Conservation (phyloP, 2,113 vertebrate genomes). For the Solea solea region DNA sequence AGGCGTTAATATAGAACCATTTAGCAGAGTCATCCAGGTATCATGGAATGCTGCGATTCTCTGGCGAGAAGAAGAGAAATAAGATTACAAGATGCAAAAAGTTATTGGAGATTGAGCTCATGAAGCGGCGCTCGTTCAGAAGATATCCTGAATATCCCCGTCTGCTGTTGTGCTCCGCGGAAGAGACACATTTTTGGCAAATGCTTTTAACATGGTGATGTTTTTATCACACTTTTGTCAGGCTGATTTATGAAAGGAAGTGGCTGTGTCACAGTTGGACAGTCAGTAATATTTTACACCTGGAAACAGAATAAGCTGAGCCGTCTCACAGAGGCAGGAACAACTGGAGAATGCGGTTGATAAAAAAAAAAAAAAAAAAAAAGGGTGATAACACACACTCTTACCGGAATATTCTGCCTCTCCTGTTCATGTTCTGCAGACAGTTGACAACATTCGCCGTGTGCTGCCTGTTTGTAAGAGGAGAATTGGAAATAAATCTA, state of each 20-base stretch:
- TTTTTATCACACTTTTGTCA: slow-evolving; percentile 49
- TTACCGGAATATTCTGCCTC: slow-evolving; percentile 21
- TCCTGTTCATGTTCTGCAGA: background rate
- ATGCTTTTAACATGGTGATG: slow-evolving; percentile 1
- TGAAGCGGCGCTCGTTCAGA: slow-evolving; percentile 11
- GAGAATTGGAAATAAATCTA: too few species aligned
- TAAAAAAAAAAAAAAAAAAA: slow-evolving; percentile 29
- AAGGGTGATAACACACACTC: slow-evolving; percentile 23
- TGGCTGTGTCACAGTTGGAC: slow-evolving; percentile 20
- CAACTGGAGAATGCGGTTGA: slow-evolving; percentile 27
- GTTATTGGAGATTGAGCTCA: slow-evolving; percentile 1
- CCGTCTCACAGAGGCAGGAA: slow-evolving; percentile 17
- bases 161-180: background rate
- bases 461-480: slow-evolving; percentile 1
- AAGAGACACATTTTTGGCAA: slow-evolving; percentile 6
- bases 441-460: background rate
- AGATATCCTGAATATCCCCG: background rate
- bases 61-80: slow-evolving; percentile 10
- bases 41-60: slow-evolving; percentile 15
- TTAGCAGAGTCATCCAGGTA: background rate
- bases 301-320: slow-evolving; percentile 25
- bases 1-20: slow-evolving; percentile 7
- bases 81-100: slow-evolving; percentile 2
- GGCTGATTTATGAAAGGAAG: slow-evolving; percentile 42
- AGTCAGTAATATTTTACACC: slow-evolving; percentile 41